A percentile compares a stretch with the other conserved stretches of the same genome.
Conservation (phyloP, 2,113 vertebrate genomes). For the Pelvicachromis taeniatus region DNA sequence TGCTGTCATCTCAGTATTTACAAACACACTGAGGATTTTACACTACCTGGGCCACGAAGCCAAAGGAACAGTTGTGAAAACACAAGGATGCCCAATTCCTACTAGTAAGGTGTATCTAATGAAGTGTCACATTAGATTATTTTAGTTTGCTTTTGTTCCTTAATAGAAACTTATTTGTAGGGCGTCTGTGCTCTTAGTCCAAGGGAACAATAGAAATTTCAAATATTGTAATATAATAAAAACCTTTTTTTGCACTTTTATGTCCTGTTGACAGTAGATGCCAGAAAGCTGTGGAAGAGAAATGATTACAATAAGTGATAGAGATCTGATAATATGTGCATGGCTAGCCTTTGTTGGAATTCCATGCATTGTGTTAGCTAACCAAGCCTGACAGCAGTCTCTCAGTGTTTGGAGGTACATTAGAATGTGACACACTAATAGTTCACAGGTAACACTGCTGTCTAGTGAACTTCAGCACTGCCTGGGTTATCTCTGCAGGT, state of each 20-base stretch:
- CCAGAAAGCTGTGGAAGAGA: not conserved
- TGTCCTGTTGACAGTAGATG: not conserved
- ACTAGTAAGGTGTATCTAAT: not conserved
- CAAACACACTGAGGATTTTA: not conserved
- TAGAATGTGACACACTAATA: not conserved
- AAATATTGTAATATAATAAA: not conserved
- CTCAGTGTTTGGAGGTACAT: not conserved
- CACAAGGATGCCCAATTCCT: not conserved
- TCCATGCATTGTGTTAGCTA: not conserved
- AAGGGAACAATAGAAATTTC: not conserved
- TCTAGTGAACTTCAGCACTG: not conserved
- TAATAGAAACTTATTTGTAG: not conserved
- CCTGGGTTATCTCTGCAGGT: not conserved
- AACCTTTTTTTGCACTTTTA: not conserved
- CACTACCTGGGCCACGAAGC: not conserved
- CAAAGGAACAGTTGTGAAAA: not conserved
- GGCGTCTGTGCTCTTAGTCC: not conserved
- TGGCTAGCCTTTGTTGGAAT: not conserved
- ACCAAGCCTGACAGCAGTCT: not conserved
- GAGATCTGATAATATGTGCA: not conserved
- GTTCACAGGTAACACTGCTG: not conserved
- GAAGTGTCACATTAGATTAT: not conserved
- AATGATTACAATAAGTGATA: not conserved
- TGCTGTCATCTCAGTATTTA: not conserved
- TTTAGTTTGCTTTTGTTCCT: not conserved